These are phyloP conservation scores for Mythimna impura DNA, from an alignment of 2,888 invertebrate genomes.

Conservation along the genomic window DNA sequence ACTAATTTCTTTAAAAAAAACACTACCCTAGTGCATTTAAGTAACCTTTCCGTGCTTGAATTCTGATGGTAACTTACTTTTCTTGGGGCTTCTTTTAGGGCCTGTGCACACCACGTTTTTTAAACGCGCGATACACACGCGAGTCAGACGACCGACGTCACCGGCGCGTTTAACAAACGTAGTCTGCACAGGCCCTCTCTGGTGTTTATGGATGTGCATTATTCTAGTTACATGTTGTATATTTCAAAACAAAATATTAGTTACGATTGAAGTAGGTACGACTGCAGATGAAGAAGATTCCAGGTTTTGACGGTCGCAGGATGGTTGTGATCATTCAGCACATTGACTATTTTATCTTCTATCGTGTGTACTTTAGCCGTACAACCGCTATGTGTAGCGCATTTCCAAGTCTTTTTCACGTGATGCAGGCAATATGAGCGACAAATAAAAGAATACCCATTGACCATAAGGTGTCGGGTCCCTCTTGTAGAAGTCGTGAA, in stretches of 20 bases:
- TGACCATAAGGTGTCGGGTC: slow-evolving; percentile 76
- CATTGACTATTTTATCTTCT: slow-evolving; percentile 73
- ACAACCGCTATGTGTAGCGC: slow-evolving; percentile 78
- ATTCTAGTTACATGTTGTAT: too few species aligned
- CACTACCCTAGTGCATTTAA: too few species aligned
- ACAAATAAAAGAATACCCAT: slow-evolving; percentile 80
- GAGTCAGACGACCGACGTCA: too few species aligned
- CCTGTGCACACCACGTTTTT: too few species aligned
- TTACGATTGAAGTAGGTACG: slow-evolving; percentile 40
- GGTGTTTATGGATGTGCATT: too few species aligned
- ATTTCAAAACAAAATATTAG: neutral
- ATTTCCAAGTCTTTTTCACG: slow-evolving; percentile 80
- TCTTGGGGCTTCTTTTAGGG: too few species aligned
- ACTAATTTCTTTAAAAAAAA: too few species aligned
- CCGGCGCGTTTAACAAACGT: too few species aligned
- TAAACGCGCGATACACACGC: too few species aligned
- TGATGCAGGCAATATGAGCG: slow-evolving; percentile 78
- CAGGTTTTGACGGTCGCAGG: slow-evolving; percentile 54
- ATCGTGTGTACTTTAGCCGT: slow-evolving; percentile 81
- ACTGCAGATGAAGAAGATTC: slow-evolving; percentile 55
- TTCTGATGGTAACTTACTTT: too few species aligned
- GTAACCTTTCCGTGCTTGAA: too few species aligned
- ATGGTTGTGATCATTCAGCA: slow-evolving; percentile 78
- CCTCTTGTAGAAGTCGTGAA: slow-evolving; percentile 80
- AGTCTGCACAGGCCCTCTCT: too few species aligned